Evolutionary conservation across 2,888 invertebrate genomes (phyloP).

Genomic region (Atrina japonica): DNA sequence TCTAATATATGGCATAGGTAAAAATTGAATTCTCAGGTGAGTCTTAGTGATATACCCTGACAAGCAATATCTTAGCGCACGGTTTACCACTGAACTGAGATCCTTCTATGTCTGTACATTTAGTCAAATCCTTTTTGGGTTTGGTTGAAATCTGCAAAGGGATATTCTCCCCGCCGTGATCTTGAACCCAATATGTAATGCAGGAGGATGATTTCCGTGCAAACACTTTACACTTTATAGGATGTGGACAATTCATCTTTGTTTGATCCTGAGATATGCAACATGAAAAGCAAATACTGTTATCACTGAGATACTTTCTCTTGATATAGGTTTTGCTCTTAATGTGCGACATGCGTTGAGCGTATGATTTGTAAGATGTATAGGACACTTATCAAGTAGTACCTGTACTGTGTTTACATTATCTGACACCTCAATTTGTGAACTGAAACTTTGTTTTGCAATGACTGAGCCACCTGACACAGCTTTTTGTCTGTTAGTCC

Average conservation of each 20-base stretch:
- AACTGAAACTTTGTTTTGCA: neutral
- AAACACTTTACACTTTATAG: constrained; percentile 7
- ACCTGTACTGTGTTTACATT: neutral
- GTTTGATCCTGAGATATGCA: neutral
- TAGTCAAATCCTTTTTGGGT: too few species aligned
- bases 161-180: too few species aligned
- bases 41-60: too few species aligned
- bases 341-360: neutral
- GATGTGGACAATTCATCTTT: neutral
- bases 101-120: too few species aligned
- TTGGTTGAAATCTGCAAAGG: too few species aligned
- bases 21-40: too few species aligned
- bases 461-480: too few species aligned
- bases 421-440: neutral
- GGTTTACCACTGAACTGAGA: too few species aligned
- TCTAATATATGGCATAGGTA: too few species aligned
- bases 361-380: neutral
- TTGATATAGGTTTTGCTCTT: neutral
- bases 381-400: neutral
- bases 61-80: too few species aligned
- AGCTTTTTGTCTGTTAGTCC: too few species aligned
- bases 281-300: neutral
- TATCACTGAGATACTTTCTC: constrained; percentile 5
- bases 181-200: neutral
- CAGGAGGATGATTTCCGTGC: neutral